Evolutionary conservation across 2,113 vertebrate species (phyloP), one percentile per base, ranked within the genome.

Genomic region (Pao palembangensis): DNA sequence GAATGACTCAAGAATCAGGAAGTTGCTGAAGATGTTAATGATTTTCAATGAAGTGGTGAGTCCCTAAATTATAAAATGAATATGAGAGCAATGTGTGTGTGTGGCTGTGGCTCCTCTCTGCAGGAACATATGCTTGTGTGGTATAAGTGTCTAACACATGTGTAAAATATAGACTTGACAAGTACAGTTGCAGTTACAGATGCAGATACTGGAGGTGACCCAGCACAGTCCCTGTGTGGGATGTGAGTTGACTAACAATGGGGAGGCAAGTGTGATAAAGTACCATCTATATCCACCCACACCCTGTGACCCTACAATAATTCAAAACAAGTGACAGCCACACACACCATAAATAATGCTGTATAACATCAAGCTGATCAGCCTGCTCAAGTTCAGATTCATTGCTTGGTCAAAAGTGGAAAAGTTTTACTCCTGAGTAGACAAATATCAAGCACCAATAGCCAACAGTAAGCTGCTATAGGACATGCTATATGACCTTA

Each of bases 191-290:
- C 21, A 76, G 69, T 84, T 75, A 80, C 81, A 80, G 79, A 89
- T 80, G 64, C 78, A 78, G 80, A 85, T 83, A 84, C 63, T 73
- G 81, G 88, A 88, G 84, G 88, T 90, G 85, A 88, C 85, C 84
- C 73, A 62, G 70, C 19, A 14, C 73, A 59, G 73, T 80, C 80
- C 78, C 69, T 77, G 69, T 53, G 55, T 64, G 72, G 78, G 71
- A 88, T 79, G 82, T 87, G 84, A 87, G 80, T 85, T 78, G 85
- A 80, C 80, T 87, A 78, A 77, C 77, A 87, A 88, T 87, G 70
- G 68, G 8, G 49, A 76, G 61, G 80, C 80, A 80, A 85, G 78
- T 81, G 80, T 86, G 85, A 88, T 89, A 73, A 87, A 89, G 83
- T 71, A 85, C 72, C 80, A 75, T 73, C 79, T 81, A 72, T 81